Conservation (phyloP, 2,888 invertebrate species). For the Philonicus albiceps region DNA sequence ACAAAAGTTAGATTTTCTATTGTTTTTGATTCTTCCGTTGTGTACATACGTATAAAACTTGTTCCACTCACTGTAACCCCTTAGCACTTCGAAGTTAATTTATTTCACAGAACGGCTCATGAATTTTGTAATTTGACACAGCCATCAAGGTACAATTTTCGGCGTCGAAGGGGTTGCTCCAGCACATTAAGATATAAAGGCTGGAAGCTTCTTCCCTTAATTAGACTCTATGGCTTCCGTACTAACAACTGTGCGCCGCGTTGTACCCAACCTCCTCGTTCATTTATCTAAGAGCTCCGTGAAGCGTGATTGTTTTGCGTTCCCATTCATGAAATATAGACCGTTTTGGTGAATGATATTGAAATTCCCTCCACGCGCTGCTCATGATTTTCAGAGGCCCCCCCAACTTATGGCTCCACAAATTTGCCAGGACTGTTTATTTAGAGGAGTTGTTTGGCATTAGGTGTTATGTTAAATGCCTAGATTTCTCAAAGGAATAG, state of each 20-base stretch:
- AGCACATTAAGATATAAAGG: background rate
- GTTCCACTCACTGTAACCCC: background rate
- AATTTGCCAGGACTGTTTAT: background rate
- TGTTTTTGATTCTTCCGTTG: background rate
- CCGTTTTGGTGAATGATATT: background rate
- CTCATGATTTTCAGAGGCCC: background rate
- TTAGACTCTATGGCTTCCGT: background rate
- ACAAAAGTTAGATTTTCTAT: background rate
- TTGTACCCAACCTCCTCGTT: background rate
- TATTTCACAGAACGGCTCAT: background rate
- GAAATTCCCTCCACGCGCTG: background rate
- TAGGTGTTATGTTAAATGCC: background rate
- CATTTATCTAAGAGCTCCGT: background rate
- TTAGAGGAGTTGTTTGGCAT: background rate
- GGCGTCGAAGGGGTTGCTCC: background rate
- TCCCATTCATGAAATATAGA: conserved; percentile 3
- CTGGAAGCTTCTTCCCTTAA: background rate
- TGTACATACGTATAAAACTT: background rate
- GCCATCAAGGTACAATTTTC: background rate
- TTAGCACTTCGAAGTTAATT: background rate
- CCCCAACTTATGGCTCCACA: background rate
- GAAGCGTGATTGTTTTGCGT: background rate
- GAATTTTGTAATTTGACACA: background rate
- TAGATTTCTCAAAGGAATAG: background rate
- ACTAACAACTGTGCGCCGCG: background rate